phyloP scores from a whole-genome alignment of 2,888 invertebrate genomes.

The Teleiodes luculella region DNA sequence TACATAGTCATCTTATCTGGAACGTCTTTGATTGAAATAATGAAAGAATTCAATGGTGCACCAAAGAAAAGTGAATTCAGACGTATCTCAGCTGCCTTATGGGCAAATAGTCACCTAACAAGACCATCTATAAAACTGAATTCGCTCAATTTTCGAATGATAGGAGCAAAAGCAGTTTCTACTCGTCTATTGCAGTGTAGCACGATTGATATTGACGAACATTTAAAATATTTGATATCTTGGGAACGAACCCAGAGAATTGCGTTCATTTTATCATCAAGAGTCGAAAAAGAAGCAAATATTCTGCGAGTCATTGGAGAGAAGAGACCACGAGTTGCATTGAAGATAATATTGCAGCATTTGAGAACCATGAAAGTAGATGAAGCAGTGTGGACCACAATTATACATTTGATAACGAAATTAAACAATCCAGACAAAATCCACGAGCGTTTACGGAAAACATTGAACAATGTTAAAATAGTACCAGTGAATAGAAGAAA shows the following conservation, averaged over 20 bases:
- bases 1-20: conserved; percentile 20
- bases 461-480: conserved; percentile 22
- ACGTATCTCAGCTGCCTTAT: conserved; percentile 34
- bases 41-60: conserved; percentile 22
- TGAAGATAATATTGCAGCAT: conserved; percentile 38
- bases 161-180: conserved; percentile 47
- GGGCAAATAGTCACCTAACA: conserved; percentile 41
- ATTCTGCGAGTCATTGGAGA: conserved; percentile 30
- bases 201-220: conserved; percentile 26
- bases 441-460: conserved; percentile 17
- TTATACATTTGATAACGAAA: conserved; percentile 36
- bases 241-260: conserved; percentile 39
- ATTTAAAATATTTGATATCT: conserved; percentile 32
- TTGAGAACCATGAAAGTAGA: conserved; percentile 26
- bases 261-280: conserved; percentile 37
- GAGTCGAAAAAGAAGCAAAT: conserved; percentile 28
- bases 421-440: conserved; percentile 27
- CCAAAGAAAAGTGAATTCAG: conserved; percentile 19
- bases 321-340: conserved; percentile 35
- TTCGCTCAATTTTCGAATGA: conserved; percentile 34
- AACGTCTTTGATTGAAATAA: neutral
- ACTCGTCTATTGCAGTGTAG: conserved; percentile 39
- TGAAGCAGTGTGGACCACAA: conserved; percentile 42
- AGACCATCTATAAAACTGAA: conserved; percentile 39
- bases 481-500: conserved; percentile 37